Evolutionary conservation across 2,113 vertebrate species (phyloP), one percentile per base, ranked within the genome.

Genomic region (Apus apus): DNA sequence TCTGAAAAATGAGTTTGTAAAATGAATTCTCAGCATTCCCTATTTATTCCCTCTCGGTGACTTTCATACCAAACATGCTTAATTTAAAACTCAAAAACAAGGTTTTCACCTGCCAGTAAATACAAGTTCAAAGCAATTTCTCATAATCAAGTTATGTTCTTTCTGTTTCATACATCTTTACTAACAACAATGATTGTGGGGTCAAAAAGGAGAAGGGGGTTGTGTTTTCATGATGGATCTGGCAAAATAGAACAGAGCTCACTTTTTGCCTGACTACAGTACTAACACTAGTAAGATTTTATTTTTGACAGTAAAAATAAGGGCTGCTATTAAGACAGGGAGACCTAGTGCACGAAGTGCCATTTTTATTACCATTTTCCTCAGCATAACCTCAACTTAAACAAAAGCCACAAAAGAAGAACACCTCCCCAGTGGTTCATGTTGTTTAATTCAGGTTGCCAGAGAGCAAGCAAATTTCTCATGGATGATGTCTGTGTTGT

Each of bases 231-330:
- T 91, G 79, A 96, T 88, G 53, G 79, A 91, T 96, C 57, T 88
- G 76, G 70, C 65, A 93, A 58, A 66, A 80, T 26, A 50, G 79
- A 94, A 62, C 68, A 78, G 84, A 91, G 48, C 58, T 96, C 81
- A 81, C 88, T 97, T 95, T 89, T 89, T 90, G 30, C 79, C 64
- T 64, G 81, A 88, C 87, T 87, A 70, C 64, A 90, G 60, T 73
- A 64, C 83, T 94, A 92, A 89, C 90, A 94, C 80, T 77, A 95
- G 71, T 94, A 90, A 92, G 94, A 93, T 96, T 94, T 94, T 94
- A 93, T 94, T 97, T 92, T 66, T 84, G 85, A 87, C 94, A 94
- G 82, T 92, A 96, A 96, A 97, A 96, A 93, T 80, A 90, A 92
- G 68, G 85, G 79, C 62, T 81, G 82, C 50, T 5, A 6, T 90